Conservation (phyloP, 1,140 invertebrate genomes). For the Brachionus rubens region DNA sequence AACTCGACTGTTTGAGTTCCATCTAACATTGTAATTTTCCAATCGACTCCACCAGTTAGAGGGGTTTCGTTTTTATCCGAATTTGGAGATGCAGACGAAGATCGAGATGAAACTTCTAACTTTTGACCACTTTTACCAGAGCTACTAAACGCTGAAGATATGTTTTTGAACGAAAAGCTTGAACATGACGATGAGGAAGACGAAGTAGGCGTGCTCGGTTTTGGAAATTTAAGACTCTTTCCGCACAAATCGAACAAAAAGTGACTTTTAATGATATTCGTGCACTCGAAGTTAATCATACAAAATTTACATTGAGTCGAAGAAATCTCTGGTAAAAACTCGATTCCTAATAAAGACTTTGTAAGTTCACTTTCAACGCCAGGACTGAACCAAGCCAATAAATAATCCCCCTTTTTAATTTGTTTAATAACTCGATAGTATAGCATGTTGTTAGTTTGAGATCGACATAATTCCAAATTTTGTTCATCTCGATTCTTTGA, state of each 20-base stretch:
- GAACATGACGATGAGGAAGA: constrained; percentile 5
- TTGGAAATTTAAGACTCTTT: constrained; percentile 6
- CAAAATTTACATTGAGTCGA: background rate
- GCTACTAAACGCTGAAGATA: background rate
- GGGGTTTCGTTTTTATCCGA: constrained; percentile 48
- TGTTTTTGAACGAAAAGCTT: constrained; percentile 38
- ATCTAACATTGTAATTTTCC: constrained; percentile 35
- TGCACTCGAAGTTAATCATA: background rate
- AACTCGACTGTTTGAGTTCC: constrained; percentile 40
- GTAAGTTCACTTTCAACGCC: constrained; percentile 69
- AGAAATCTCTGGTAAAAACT: background rate
- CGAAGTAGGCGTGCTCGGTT: background rate
- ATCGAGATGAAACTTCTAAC: background rate
- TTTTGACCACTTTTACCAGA: background rate
- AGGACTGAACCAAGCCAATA: constrained; percentile 77
- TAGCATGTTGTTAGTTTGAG: constrained; percentile 50
- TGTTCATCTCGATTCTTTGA: constrained; percentile 70
- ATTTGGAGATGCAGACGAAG: constrained; percentile 2
- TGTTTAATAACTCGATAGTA: constrained; percentile 54
- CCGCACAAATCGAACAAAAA: constrained; percentile 40
- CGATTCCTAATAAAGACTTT: constrained; percentile 72
- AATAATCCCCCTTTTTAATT: constrained; percentile 65
- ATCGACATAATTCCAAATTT: constrained; percentile 64
- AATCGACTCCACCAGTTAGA: constrained; percentile 53
- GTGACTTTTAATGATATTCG: constrained; percentile 24